phyloP scores from a whole-genome alignment of 2,797 vertebrate species.

The Acrossocheilus fasciatus region DNA sequence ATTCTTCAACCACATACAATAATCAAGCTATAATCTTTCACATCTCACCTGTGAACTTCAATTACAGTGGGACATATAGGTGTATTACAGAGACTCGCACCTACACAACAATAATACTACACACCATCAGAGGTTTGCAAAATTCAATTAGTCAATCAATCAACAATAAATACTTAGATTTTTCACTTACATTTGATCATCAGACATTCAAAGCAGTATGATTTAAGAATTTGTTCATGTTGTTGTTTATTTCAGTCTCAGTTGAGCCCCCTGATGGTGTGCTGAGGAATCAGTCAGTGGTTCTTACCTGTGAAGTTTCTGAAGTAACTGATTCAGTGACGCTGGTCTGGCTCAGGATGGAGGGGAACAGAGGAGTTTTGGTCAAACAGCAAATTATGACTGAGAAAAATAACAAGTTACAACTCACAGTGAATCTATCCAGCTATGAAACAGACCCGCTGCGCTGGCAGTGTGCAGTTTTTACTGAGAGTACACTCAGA shows the following conservation, averaged over 20 bases:
- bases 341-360: too few relatives aligned
- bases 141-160: too few relatives aligned
- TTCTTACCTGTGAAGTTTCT: too few relatives aligned
- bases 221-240: too few relatives aligned
- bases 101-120: slow-evolving; percentile 18
- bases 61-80: slow-evolving; percentile 41
- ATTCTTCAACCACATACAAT: slow-evolving; percentile 33
- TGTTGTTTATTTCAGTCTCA: too few relatives aligned
- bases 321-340: too few relatives aligned
- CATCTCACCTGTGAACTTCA: slow-evolving; percentile 57
- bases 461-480: slow-evolving; percentile 57
- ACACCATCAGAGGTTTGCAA: slow-evolving; percentile 46
- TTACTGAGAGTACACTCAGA: slow-evolving; percentile 46
- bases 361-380: not conserved
- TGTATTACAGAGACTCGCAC: slow-evolving; percentile 1
- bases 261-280: too few relatives aligned
- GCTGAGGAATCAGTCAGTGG: too few relatives aligned
- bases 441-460: slow-evolving; percentile 25
- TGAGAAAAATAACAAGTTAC: not conserved
- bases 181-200: too few relatives aligned
- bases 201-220: not conserved
- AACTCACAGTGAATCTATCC: slow-evolving; percentile 46
- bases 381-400: slow-evolving; percentile 41
- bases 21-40: slow-evolving; percentile 43
- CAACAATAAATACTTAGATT: too few relatives aligned